These are phyloP conservation scores for Caranx melampygus DNA, from an alignment of 2,113 vertebrate genomes.

Conservation along the genomic window DNA sequence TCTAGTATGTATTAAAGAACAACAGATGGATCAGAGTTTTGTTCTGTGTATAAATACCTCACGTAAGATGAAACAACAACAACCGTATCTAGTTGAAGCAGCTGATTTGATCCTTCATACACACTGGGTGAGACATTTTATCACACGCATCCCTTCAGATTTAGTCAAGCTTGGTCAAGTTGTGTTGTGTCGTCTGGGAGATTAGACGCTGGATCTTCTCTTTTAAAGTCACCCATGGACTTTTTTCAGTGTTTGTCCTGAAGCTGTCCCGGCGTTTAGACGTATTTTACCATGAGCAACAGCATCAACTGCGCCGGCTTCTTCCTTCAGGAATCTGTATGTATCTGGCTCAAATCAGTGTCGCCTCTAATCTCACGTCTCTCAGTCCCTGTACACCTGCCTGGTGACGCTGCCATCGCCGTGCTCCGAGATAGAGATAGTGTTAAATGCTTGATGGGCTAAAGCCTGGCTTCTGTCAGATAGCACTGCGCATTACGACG, in stretches of 20 bases:
- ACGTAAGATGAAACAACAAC: too few relatives aligned
- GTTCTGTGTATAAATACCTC: too few relatives aligned
- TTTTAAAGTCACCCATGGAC: background rate
- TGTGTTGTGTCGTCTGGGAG: background rate
- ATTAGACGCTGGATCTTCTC: background rate
- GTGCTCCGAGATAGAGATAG: background rate
- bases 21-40: too few relatives aligned
- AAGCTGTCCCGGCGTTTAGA: background rate
- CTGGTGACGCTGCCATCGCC: slow-evolving; percentile 13
- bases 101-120: too few relatives aligned
- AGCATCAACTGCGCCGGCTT: background rate
- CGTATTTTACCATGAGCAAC: background rate
- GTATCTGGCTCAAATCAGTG: background rate
- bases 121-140: background rate
- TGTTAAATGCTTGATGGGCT: slow-evolving; percentile 26
- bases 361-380: slow-evolving; percentile 16
- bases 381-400: slow-evolving; percentile 6
- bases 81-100: too few relatives aligned
- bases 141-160: background rate
- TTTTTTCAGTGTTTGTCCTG: background rate
- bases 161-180: background rate
- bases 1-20: too few relatives aligned
- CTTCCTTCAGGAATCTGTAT: slow-evolving; percentile 1
- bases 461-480: slow-evolving; percentile 24
- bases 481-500: background rate